Evolutionary conservation across 2,113 vertebrate species (phyloP).

Genomic region (Taurulus bubalis): DNA sequence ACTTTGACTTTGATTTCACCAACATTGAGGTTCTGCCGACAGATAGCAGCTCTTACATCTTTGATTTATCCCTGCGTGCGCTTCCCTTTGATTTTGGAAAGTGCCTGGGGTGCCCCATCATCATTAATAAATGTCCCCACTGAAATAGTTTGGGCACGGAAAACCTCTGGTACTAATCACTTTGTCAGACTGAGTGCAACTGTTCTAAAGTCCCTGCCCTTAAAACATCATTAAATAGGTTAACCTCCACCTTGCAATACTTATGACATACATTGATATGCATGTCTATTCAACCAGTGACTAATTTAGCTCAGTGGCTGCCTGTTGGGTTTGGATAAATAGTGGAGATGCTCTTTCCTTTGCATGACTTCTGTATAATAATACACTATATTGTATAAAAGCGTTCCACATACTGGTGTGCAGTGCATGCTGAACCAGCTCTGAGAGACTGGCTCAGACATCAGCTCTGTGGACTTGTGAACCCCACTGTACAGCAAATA

Average conservation of each 20-base stretch:
- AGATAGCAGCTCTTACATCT: constrained; percentile 47
- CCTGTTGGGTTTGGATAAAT: constrained; percentile 11
- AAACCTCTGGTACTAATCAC: constrained; percentile 47
- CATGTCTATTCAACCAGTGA: constrained; percentile 2
- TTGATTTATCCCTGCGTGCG: constrained; percentile 70
- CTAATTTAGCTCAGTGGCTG: not conserved
- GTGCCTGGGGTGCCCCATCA: constrained; percentile 64
- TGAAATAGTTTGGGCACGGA: constrained; percentile 52
- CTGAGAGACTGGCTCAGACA: constrained; percentile 5
- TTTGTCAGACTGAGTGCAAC: constrained; percentile 36
- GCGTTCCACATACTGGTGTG: constrained; percentile 1
- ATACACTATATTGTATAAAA: not conserved
- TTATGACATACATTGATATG: not conserved
- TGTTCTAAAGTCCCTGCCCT: constrained; percentile 37
- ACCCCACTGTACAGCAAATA: constrained; percentile 28
- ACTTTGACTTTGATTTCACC: constrained; percentile 32
- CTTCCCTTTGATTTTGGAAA: constrained; percentile 71
- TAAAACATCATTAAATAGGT: constrained; percentile 45
- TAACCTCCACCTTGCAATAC: constrained; percentile 15
- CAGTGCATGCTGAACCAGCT: constrained; percentile 10
- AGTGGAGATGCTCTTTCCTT: constrained; percentile 20
- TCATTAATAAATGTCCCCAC: constrained; percentile 68
- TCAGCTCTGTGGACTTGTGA: constrained; percentile 13
- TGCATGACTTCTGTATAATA: constrained; percentile 24
- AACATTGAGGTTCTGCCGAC: constrained; percentile 40